These are phyloP conservation scores for Regulus satrapa DNA, from an alignment of 2,113 vertebrate species.

Conservation along the genomic window DNA sequence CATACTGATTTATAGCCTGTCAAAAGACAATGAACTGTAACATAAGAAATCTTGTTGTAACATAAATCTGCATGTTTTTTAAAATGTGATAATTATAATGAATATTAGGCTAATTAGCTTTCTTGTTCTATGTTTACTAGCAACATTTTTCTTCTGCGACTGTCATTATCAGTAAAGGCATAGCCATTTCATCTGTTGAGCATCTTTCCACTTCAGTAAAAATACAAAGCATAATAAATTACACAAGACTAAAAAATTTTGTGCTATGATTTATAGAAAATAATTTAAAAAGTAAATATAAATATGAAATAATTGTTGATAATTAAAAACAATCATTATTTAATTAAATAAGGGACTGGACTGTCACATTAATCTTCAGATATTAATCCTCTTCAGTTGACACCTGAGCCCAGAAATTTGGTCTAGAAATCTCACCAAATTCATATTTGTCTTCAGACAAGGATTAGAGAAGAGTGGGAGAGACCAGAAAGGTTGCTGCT, in stretches of 20 bases:
- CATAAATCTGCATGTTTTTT: background rate
- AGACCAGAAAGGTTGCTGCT: background rate
- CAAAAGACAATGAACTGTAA: background rate
- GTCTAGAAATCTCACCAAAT: background rate
- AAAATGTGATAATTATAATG: background rate
- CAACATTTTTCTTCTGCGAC: background rate
- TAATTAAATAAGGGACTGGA: background rate
- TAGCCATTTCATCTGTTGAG: background rate
- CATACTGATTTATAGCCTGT: background rate
- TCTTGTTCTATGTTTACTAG: background rate
- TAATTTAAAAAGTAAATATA: background rate
- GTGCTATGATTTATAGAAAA: background rate
- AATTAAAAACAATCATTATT: background rate
- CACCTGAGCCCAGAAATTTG: background rate
- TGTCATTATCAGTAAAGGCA: background rate
- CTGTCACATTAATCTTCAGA: background rate
- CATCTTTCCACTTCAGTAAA: background rate
- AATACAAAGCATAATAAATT: background rate
- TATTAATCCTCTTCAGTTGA: background rate
- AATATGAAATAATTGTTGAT: background rate
- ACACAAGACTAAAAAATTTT: background rate
- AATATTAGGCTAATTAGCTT: background rate
- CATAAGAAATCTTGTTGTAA: background rate
- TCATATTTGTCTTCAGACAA: background rate
- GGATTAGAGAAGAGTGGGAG: background rate